Evolutionary conservation across 2,797 vertebrate species (phyloP).

Genomic region (Dermochelys coriacea): DNA sequence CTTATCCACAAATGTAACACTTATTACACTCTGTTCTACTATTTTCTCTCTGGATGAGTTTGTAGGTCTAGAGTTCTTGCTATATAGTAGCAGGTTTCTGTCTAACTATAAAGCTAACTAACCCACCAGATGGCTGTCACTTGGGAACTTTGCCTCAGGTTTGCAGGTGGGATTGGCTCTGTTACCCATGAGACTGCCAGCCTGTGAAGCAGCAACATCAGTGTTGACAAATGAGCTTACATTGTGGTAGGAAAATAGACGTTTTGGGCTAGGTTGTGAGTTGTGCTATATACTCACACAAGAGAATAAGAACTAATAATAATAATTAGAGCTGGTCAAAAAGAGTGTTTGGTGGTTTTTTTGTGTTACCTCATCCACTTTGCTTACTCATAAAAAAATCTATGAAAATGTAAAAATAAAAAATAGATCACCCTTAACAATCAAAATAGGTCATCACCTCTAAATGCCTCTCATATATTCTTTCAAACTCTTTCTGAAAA

Average conservation of each 20-base stretch:
- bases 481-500: background rate
- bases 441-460: background rate
- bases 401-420: background rate
- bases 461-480: background rate
- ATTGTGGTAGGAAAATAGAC: background rate
- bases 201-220: background rate
- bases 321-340: background rate
- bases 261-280: background rate
- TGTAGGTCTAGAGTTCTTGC: background rate
- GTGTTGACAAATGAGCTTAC: background rate
- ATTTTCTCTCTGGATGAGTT: background rate
- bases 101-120: background rate
- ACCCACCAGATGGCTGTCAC: background rate
- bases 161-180: background rate
- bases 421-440: background rate
- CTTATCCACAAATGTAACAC: background rate
- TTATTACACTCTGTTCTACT: background rate
- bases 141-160: background rate
- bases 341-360: background rate
- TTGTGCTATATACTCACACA: background rate
- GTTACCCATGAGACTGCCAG: background rate
- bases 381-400: background rate
- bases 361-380: background rate
- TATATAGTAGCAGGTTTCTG: background rate
- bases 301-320: background rate